Evolutionary conservation across 2,113 vertebrate species (phyloP).

Genomic region (Alethe castanea): DNA sequence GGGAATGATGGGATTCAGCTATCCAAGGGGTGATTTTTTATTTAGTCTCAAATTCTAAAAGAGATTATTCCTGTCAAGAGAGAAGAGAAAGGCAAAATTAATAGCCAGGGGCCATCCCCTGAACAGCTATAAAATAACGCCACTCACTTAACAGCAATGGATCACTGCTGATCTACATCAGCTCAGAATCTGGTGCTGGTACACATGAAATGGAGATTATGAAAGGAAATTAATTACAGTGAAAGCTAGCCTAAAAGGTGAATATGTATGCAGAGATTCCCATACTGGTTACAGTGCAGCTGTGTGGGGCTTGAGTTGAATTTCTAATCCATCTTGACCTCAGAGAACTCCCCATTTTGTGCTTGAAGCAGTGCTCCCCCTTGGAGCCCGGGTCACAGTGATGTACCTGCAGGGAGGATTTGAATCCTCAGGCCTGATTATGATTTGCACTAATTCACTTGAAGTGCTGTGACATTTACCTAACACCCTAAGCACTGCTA

Average conservation of each 20-base stretch:
- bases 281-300: neutral
- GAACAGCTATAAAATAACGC: neutral
- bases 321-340: slow-evolving; percentile 12
- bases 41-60: slow-evolving; percentile 22
- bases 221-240: neutral
- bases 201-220: slow-evolving; percentile 4
- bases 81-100: slow-evolving; percentile 20
- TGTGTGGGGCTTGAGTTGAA: neutral
- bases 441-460: neutral
- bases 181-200: neutral
- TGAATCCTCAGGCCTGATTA: neutral
- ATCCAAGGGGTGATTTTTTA: neutral
- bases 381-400: neutral
- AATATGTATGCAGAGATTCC: neutral
- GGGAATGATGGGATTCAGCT: neutral
- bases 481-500: neutral
- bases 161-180: neutral
- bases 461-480: neutral
- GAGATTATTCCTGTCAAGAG: slow-evolving; percentile 6
- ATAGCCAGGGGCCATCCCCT: neutral
- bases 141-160: neutral
- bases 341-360: neutral
- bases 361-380: neutral
- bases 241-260: neutral
- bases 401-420: neutral